These are phyloP conservation scores for Pampus argenteus DNA, from an alignment of 2,797 vertebrate species.

Conservation along the genomic window DNA sequence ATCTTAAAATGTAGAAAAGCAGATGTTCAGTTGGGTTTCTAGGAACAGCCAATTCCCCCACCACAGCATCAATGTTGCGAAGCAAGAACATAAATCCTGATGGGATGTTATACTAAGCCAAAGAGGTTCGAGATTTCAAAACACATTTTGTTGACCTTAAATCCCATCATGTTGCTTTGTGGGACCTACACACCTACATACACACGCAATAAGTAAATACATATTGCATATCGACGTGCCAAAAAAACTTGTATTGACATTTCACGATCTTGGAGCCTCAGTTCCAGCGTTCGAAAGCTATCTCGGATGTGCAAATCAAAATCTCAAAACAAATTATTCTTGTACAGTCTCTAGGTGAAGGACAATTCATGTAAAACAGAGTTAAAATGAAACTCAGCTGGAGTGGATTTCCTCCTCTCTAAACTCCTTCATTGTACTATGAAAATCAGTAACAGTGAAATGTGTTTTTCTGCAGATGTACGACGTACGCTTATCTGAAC, in stretches of 20 bases:
- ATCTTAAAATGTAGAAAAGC: constrained; percentile 52
- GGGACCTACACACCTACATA: constrained; percentile 1
- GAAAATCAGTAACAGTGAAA: constrained; percentile 28
- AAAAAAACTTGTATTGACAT: constrained; percentile 17
- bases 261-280: not conserved
- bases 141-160: constrained; percentile 5
- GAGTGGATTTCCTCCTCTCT: not conserved
- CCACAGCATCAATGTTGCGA: constrained; percentile 12
- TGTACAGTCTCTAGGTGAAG: not conserved
- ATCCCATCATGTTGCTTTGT: constrained; percentile 16
- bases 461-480: constrained; percentile 3
- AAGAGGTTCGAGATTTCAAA: constrained; percentile 41
- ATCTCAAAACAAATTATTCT: constrained; percentile 1
- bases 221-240: constrained; percentile 3
- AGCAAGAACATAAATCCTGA: constrained; percentile 35
- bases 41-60: constrained; percentile 24
- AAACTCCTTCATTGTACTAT: not conserved
- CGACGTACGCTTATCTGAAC: constrained; percentile 17
- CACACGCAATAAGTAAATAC: not conserved
- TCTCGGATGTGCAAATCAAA: too few species aligned
- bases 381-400: constrained; percentile 28
- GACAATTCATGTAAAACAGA: constrained; percentile 9
- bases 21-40: constrained; percentile 53
- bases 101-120: constrained; percentile 24
- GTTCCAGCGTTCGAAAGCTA: too few species aligned